Conservation (phyloP, 1,140 invertebrate genomes). For the Helicoverpa zea region DNA sequence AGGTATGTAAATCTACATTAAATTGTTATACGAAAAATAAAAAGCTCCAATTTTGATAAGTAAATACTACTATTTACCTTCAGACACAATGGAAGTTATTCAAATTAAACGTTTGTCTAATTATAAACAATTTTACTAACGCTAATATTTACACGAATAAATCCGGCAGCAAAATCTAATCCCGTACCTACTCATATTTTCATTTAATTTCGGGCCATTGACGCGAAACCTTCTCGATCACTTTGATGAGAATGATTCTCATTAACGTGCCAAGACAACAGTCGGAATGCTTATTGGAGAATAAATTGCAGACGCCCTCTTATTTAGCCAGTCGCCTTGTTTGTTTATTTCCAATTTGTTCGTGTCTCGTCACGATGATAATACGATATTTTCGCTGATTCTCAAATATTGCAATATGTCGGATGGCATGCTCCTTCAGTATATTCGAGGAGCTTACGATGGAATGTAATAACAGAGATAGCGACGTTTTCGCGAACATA, state of each 20-base stretch:
- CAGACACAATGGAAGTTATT: too few species aligned
- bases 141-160: neutral
- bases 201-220: slow-evolving; percentile 32
- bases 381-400: slow-evolving; percentile 60
- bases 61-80: too few species aligned
- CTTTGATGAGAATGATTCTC: slow-evolving; percentile 47
- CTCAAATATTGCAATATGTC: slow-evolving; percentile 62
- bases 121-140: neutral
- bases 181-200: slow-evolving; percentile 15
- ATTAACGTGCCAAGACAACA: slow-evolving; percentile 49
- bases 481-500: slow-evolving; percentile 69
- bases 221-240: slow-evolving; percentile 26
- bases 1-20: too few species aligned
- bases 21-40: too few species aligned
- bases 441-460: slow-evolving; percentile 52
- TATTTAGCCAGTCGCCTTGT: slow-evolving; percentile 42
- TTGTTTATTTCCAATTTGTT: slow-evolving; percentile 44
- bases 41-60: too few species aligned
- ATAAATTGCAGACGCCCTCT: slow-evolving; percentile 46
- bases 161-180: slow-evolving; percentile 1
- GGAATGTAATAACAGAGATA: slow-evolving; percentile 76
- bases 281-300: slow-evolving; percentile 47
- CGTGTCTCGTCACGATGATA: slow-evolving; percentile 23
- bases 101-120: neutral
- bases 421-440: slow-evolving; percentile 55